These are phyloP conservation scores for Cheilosia vulpina DNA, from an alignment of 2,888 invertebrate genomes.

Conservation along the genomic window DNA sequence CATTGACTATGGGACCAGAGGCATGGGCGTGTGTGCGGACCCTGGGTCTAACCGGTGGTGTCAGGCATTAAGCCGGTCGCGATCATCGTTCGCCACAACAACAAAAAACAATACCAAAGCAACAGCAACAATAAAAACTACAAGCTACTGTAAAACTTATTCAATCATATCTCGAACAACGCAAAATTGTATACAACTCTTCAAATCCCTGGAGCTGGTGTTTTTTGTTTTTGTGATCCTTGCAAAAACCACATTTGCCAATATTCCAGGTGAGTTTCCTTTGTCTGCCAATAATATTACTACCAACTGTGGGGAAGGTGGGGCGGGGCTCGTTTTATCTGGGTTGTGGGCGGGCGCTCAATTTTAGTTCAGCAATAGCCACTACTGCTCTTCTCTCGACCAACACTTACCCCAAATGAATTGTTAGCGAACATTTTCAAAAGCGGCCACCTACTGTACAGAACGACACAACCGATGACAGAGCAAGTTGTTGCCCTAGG, in stretches of 20 bases:
- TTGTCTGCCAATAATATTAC: not conserved
- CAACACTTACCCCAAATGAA: slow-evolving; percentile 37
- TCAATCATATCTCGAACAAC: slow-evolving; percentile 74
- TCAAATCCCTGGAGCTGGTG: slow-evolving; percentile 79
- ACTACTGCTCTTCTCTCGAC: not conserved
- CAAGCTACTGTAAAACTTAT: slow-evolving; percentile 57
- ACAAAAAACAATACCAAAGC: slow-evolving; percentile 67
- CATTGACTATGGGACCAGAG: slow-evolving; percentile 93
- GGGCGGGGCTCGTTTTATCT: too few species aligned
- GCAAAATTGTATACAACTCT: slow-evolving; percentile 76
- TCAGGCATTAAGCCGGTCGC: slow-evolving; percentile 87
- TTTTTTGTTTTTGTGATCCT: slow-evolving; percentile 81
- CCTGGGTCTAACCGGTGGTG: slow-evolving; percentile 89
- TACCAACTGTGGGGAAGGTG: too few species aligned
- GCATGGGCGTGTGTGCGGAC: slow-evolving; percentile 96
- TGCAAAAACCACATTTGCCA: slow-evolving; percentile 81
- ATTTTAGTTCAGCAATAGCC: slow-evolving; percentile 76
- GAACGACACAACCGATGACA: slow-evolving; percentile 3
- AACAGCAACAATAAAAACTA: slow-evolving; percentile 69
- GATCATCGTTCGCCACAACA: slow-evolving; percentile 84
- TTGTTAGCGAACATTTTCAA: slow-evolving; percentile 47
- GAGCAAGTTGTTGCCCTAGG: slow-evolving; percentile 25
- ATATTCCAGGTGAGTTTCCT: slow-evolving; percentile 82
- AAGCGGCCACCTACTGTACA: slow-evolving; percentile 6
- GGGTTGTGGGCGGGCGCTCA: slow-evolving; percentile 44